phyloP scores from a whole-genome alignment of 2,113 vertebrate genomes.

The Gymnocephalus cernua region DNA sequence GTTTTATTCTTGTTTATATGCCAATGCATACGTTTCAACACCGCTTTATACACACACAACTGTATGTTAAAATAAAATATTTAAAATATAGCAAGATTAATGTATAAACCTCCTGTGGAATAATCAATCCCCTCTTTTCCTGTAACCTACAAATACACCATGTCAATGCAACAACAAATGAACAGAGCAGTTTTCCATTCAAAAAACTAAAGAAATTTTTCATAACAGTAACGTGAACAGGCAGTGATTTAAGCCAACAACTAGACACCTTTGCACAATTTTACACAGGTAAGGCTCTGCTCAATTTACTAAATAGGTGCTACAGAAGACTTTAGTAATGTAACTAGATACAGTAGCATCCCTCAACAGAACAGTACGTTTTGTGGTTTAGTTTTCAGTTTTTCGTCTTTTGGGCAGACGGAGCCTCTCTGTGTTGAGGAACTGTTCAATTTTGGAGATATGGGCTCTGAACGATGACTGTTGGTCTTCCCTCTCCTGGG shows the following conservation, averaged over 20 bases:
- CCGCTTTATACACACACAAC: background rate
- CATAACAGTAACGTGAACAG: conserved; percentile 4
- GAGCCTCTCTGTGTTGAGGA: conserved; percentile 71
- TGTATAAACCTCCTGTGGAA: background rate
- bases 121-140: background rate
- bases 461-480: conserved; percentile 76
- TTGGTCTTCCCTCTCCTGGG: conserved; percentile 64
- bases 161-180: background rate
- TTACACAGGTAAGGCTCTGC: background rate
- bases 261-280: background rate
- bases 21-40: background rate
- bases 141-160: background rate
- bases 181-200: background rate
- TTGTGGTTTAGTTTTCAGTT: conserved; percentile 35
- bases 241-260: background rate
- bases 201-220: background rate
- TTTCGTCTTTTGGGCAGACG: conserved; percentile 68
- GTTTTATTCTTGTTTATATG: conserved; percentile 1
- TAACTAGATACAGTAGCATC: background rate
- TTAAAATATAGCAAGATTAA: background rate
- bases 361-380: background rate
- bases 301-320: background rate
- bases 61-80: background rate
- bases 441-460: conserved; percentile 78
- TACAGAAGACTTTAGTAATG: background rate